A percentile compares a stretch with the other conserved stretches of the same genome.
Evolutionary conservation across 2,888 invertebrate species (phyloP).

Genomic region (Aporophyla nigra): DNA sequence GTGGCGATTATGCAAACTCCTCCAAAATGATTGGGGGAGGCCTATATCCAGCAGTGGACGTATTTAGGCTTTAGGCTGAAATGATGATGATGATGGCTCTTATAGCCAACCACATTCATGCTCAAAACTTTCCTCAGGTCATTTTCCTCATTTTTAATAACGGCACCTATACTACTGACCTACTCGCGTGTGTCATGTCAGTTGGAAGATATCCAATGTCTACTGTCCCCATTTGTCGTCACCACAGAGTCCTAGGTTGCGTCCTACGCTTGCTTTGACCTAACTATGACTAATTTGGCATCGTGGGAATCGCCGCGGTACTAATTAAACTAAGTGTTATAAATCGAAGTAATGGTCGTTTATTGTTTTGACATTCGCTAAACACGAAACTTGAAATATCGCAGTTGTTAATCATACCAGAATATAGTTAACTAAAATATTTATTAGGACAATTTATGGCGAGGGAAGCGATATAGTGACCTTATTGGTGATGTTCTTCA

Average conservation of each 20-base stretch:
- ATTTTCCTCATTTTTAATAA: background rate
- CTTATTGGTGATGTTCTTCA: too few species aligned
- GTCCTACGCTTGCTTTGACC: conserved; percentile 1
- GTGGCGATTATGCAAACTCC: too few species aligned
- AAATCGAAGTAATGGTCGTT: background rate
- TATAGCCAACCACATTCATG: background rate
- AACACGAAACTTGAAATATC: conserved; percentile 7
- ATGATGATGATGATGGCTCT: too few species aligned
- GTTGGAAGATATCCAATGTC: conserved; percentile 52
- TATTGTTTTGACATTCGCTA: conserved; percentile 28
- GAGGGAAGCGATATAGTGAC: too few species aligned
- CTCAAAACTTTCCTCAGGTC: background rate
- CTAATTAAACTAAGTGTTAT: conserved; percentile 5
- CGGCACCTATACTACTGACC: conserved; percentile 17
- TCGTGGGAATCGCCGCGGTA: conserved; percentile 37
- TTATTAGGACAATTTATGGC: too few species aligned
- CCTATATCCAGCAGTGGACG: too few species aligned
- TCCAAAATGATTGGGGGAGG: too few species aligned
- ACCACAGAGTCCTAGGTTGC: background rate
- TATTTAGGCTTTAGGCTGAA: too few species aligned
- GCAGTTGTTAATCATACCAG: background rate
- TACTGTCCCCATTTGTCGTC: background rate
- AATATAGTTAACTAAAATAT: too few species aligned
- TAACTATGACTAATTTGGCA: conserved; percentile 38
- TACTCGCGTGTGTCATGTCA: conserved; percentile 20